phyloP scores from a whole-genome alignment of 2,113 vertebrate species.

The Engystomops pustulosus region DNA sequence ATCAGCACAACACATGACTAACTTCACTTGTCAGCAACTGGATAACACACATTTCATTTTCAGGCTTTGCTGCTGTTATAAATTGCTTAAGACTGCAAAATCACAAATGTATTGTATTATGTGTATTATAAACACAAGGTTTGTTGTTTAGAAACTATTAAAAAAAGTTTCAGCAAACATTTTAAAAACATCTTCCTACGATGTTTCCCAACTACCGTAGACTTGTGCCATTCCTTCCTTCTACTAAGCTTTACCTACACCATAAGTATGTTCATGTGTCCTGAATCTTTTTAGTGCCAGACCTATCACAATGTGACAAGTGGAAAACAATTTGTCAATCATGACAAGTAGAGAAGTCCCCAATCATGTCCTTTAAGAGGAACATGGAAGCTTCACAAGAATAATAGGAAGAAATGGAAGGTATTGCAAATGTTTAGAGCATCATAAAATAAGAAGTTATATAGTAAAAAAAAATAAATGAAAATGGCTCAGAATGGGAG shows the following conservation, averaged over 20 bases:
- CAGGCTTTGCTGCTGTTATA: slow-evolving; percentile 48
- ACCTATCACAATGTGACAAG: slow-evolving; percentile 2
- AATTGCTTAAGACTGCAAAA: background rate
- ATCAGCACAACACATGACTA: slow-evolving; percentile 43
- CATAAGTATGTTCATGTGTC: background rate
- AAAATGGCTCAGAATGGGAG: no score
- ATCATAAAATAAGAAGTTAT: no score
- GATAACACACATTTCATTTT: slow-evolving; percentile 50
- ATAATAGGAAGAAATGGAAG: background rate
- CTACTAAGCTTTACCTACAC: background rate
- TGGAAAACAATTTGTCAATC: background rate
- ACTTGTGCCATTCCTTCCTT: background rate
- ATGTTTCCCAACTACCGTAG: background rate
- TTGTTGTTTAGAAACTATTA: background rate
- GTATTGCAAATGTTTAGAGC: background rate
- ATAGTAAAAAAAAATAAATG: no score
- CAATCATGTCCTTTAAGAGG: background rate
- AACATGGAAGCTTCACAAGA: background rate
- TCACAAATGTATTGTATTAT: background rate
- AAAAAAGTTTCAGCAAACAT: background rate
- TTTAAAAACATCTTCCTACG: no score
- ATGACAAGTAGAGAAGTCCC: background rate
- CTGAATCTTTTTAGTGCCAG: background rate
- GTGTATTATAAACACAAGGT: background rate
- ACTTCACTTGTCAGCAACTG: slow-evolving; percentile 54